These are phyloP conservation scores for Steinernema feltiae DNA, from an alignment of 1,140 invertebrate genomes.

Conservation along the genomic window DNA sequence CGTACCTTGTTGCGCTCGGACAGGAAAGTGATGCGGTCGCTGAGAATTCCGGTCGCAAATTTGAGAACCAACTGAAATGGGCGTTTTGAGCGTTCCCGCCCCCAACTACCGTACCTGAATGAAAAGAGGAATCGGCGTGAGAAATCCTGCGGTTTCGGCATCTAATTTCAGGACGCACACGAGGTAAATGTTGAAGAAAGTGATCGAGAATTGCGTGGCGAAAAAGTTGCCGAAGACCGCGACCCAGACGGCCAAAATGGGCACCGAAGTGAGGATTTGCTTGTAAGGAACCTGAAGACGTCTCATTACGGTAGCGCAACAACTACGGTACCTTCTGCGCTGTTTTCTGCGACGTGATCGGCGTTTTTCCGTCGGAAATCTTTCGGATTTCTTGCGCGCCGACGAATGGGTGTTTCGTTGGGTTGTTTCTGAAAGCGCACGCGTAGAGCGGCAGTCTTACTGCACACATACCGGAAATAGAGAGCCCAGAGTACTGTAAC, in stretches of 20 bases:
- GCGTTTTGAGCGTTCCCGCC: not conserved
- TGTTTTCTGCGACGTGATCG: not conserved
- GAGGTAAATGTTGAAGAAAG: constrained; percentile 31
- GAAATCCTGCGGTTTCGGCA: constrained; percentile 24
- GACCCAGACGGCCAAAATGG: constrained; percentile 40
- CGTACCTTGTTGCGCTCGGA: constrained; percentile 33
- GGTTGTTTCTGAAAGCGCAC: constrained; percentile 23
- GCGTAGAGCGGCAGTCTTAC: too few species aligned
- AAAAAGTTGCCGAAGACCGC: constrained; percentile 35
- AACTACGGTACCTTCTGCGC: not conserved
- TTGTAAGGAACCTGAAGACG: constrained; percentile 30
- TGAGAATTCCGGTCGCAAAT: constrained; percentile 33
- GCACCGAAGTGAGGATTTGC: constrained; percentile 27
- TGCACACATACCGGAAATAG: not conserved
- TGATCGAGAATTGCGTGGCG: constrained; percentile 37
- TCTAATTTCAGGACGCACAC: constrained; percentile 22
- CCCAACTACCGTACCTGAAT: constrained; percentile 4
- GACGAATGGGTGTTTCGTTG: constrained; percentile 30
- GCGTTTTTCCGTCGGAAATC: constrained; percentile 23
- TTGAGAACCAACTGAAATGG: constrained; percentile 38
- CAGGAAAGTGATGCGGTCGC: constrained; percentile 30
- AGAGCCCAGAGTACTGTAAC: not conserved
- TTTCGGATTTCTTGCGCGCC: constrained; percentile 25
- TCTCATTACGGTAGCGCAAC: not conserved
- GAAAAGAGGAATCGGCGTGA: constrained; percentile 32